phyloP scores from a whole-genome alignment of 2,888 invertebrate genomes.

The Meganola albula region DNA sequence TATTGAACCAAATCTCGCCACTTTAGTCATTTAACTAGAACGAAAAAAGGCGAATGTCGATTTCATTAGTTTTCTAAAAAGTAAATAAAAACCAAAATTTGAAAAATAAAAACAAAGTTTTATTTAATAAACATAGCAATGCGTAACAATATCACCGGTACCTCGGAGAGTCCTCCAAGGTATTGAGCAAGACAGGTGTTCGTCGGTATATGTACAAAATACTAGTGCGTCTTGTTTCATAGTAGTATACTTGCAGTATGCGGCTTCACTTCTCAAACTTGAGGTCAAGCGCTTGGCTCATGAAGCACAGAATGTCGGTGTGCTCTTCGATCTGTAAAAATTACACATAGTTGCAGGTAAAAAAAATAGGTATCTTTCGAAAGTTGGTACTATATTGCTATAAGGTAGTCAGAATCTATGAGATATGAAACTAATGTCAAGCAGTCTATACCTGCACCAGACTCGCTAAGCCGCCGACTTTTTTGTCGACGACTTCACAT shows the following conservation, averaged over 20 bases:
- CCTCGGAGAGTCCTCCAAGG: slow-evolving; percentile 54
- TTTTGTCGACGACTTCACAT: no score
- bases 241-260: slow-evolving; percentile 38
- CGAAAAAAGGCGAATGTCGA: no score
- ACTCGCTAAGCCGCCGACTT: no score
- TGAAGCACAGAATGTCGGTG: slow-evolving; percentile 92
- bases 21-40: no score
- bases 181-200: slow-evolving; percentile 57
- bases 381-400: no score
- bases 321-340: slow-evolving; percentile 97
- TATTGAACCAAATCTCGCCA: no score
- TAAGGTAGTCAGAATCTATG: no score
- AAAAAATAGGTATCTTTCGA: no score
- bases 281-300: slow-evolving; percentile 84
- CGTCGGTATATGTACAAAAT: slow-evolving; percentile 64
- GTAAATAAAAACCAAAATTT: slow-evolving; percentile 10
- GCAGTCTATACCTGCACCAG: no score
- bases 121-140: slow-evolving; percentile 64
- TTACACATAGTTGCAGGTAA: no score
- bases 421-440: no score
- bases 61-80: no score
- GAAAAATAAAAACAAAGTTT: slow-evolving; percentile 70
- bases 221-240: slow-evolving; percentile 43
- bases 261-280: slow-evolving; percentile 67
- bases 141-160: slow-evolving; percentile 74